phyloP scores from a whole-genome alignment of 2,797 vertebrate species.

The Phoeniculus purpureus region DNA sequence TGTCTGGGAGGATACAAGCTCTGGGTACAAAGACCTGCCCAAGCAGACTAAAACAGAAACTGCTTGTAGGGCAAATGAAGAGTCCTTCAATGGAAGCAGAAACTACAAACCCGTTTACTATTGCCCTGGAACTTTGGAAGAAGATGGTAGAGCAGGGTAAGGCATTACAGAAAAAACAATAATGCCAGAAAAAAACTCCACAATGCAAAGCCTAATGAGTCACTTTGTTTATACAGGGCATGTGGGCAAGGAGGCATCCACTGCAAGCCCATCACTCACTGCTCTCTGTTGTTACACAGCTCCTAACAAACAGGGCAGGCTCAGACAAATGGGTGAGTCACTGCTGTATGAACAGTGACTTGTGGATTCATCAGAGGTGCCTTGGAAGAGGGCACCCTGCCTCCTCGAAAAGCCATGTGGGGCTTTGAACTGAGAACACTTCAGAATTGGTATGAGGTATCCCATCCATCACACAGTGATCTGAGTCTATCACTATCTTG shows the following conservation, averaged over 20 bases:
- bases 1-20: background rate
- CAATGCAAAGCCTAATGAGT: background rate
- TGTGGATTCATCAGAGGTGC: slow-evolving; percentile 37
- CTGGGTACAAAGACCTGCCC: background rate
- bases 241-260: background rate
- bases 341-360: slow-evolving; percentile 58
- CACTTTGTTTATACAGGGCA: background rate
- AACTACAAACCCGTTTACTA: background rate
- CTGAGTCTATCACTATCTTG: background rate
- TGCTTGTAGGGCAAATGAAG: background rate
- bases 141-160: background rate
- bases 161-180: background rate
- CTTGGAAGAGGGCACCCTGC: slow-evolving; percentile 28
- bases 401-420: background rate
- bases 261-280: too few species aligned
- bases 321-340: background rate
- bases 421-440: background rate
- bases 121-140: background rate
- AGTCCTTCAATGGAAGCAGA: background rate
- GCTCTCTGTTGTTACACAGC: too few species aligned
- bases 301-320: too few species aligned
- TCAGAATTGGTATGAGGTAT: background rate
- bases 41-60: background rate
- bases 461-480: too few species aligned
- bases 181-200: background rate